Base-by-base conservation (phyloP, 1,140 invertebrate species). In the Chironomus tepperi region DNA sequence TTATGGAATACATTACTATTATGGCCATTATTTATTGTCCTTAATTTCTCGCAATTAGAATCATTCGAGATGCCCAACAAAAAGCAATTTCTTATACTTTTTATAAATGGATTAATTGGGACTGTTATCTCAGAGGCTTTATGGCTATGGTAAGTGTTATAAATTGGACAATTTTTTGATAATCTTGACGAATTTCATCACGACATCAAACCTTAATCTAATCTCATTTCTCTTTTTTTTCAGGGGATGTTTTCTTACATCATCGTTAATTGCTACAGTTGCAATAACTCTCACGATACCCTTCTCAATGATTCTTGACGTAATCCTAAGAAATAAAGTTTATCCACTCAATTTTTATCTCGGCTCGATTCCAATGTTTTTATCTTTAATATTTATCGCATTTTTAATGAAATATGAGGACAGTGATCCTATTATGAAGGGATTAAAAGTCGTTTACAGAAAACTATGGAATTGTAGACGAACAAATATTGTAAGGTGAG, bases 171-270 rank as follows among this genome's bases (percentile, higher is more conserved):
- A n/a, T 73, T 64, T 65, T 76, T 73, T 34, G 24, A 34, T 34
- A 24, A 65, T 57, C 73, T 57, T 57, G 16, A 76, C 73, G 76
- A 75, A 74, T n/a, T 34, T 34, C 24, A 34, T 34, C 24, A 34
- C 24, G 24, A 34, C 24, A 34, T 34, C 5, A 5, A 1, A 1
- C 5, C 5, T 34, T 34, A 34, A 34, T 34, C 24, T 34, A 34
- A 34, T 34, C 73, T 18, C 75, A 75, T 75, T 74, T 76, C 77
- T 76, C 24, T 76, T 76, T 57, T 77, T 76, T 70, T 70, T 3
- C 75, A 95, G 93, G 93, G 93, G 93, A 34, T 95, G 93, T 83
- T 94, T 96, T 82, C 82, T 95, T 76, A 95, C 94, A 16, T 95
- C 93, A 42, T 94, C 93, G 21, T 82, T 96, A 10, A 90, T 95